Conservation (phyloP, 2,888 invertebrate species). For the Neoascia interrupta region DNA sequence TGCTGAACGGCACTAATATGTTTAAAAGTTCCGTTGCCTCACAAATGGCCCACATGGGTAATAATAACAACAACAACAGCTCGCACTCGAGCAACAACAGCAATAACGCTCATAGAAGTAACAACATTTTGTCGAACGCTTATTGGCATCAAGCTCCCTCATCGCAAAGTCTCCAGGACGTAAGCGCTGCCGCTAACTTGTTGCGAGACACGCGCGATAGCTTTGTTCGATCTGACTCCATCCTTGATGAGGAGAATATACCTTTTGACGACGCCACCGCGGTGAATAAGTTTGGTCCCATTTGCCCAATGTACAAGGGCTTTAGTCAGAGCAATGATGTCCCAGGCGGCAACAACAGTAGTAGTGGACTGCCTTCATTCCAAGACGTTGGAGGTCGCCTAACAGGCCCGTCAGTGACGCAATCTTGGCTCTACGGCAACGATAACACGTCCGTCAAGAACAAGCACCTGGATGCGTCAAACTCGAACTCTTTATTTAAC, state of each 20-base stretch:
- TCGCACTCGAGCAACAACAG: constrained; percentile 18
- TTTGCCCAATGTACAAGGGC: constrained; percentile 81
- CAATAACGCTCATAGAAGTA: constrained; percentile 43
- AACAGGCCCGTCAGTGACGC: constrained; percentile 18
- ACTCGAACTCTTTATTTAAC: constrained; percentile 44
- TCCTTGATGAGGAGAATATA: constrained; percentile 82
- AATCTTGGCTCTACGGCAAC: constrained; percentile 64
- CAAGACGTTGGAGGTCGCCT: constrained; percentile 34
- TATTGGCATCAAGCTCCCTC: constrained; percentile 55
- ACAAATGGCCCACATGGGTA: constrained; percentile 47
- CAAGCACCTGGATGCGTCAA: constrained; percentile 49
- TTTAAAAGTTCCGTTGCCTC: constrained; percentile 36
- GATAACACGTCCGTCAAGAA: constrained; percentile 60
- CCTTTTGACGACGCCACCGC: constrained; percentile 83
- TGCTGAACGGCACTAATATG: constrained; percentile 49
- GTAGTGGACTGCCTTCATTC: constrained; percentile 26
- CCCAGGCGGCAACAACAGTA: constrained; percentile 18
- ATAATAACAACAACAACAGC: constrained; percentile 54
- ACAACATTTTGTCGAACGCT: constrained; percentile 30
- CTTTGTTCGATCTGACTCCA: constrained; percentile 81
- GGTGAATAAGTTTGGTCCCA: constrained; percentile 85
- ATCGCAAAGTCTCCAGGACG: constrained; percentile 56
- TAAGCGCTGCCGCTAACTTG: constrained; percentile 36
- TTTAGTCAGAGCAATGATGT: constrained; percentile 42
- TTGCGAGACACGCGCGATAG: constrained; percentile 71